Base-by-base conservation (phyloP, 2,888 invertebrate genomes). In the Crocallis elinguaria region DNA sequence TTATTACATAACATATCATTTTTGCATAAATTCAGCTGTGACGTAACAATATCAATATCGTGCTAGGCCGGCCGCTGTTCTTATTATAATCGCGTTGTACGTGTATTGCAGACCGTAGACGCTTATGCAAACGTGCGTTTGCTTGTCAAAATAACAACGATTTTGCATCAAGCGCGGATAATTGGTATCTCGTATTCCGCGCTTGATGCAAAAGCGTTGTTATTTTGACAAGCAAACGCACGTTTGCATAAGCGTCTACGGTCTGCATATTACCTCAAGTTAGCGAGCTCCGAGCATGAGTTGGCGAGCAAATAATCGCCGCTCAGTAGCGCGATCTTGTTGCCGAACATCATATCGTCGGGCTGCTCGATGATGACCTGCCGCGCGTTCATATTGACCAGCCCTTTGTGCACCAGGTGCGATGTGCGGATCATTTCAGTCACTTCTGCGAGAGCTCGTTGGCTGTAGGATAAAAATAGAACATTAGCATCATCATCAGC, bases 371-470 rank as follows among this genome's bases (percentile, higher is more conserved):
- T 86, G 29, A 87, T 76, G 0, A 93, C 92, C 70, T 95, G 94
- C 2, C 90, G 77, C 0, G 94, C 92, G 80, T 95, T 95, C 75
- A 97, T 93, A 82, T 98, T 97, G 13, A 98, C 96, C 53, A 98
- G 92, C 3, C 95, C 96, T 79, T 95, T 96, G 86, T 99, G 98
- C 9, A 98, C 96, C 58, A 98, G 91, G 80, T 97, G 96, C 13
- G 98, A 97, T 0, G 98, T 98, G 37, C 98, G 94, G 60, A 98
- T 98, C 97, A 98, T 97, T 92, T 98, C 98, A 0, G 97, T 97
- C n/a, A 98, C 96, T 86, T 98, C 98, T 0, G 98, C 98, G 42
- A 98, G 85, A 1, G 96, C 96, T 52, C 97, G 93, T 82, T 98
- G 98, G 61, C 96, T 94, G 76, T 0, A n/a, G 14, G 11, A 4